phyloP scores from a whole-genome alignment of 2,888 invertebrate species.

The Drosophila phalerata region DNA sequence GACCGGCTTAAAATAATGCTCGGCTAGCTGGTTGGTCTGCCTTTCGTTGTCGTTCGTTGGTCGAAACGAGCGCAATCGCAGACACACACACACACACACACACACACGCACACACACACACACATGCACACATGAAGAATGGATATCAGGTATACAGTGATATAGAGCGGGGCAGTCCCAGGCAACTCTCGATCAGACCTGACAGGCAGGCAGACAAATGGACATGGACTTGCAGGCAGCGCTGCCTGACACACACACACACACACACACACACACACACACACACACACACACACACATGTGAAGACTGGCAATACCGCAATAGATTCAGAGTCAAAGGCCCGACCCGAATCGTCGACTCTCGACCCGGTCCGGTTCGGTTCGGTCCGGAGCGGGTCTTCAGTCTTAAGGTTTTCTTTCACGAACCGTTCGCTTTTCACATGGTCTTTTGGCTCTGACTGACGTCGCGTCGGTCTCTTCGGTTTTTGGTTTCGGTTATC shows the following conservation, averaged over 20 bases:
- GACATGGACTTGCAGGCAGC: conserved; percentile 42
- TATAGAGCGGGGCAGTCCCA: conserved; percentile 45
- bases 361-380: conserved; percentile 9
- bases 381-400: conserved; percentile 31
- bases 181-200: conserved; percentile 46
- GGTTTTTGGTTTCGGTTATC: conserved; percentile 47
- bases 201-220: conserved; percentile 60
- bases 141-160: conserved; percentile 51
- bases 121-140: conserved; percentile 14
- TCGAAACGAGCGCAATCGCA: conserved; percentile 8
- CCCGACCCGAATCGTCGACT: conserved; percentile 31
- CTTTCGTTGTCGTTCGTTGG: conserved; percentile 45
- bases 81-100: conserved; percentile 3
- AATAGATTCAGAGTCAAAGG: conserved; percentile 25
- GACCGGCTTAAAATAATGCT: conserved; percentile 50
- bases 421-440: conserved; percentile 66
- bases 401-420: conserved; percentile 35
- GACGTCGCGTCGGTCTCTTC: conserved; percentile 48
- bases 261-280: conserved; percentile 28
- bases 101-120: conserved; percentile 10
- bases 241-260: conserved; percentile 37
- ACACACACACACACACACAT: too few relatives aligned
- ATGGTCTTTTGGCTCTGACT: conserved; percentile 52
- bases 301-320: not conserved
- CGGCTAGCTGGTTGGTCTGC: conserved; percentile 62